Evolutionary conservation across 2,797 vertebrate species (phyloP).

Genomic region (Ptychadena robeensis): DNA sequence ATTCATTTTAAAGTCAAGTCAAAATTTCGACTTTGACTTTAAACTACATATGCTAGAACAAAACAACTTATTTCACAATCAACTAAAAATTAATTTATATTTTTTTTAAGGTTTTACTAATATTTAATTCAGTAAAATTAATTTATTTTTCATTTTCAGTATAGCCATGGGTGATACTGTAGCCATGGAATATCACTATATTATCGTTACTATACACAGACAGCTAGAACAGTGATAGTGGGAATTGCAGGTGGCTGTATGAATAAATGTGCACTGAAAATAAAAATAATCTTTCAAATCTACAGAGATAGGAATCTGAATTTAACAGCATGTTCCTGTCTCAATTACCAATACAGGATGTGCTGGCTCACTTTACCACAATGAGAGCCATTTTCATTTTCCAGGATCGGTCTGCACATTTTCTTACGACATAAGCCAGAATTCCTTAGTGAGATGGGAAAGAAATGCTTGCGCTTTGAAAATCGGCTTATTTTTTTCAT

Average conservation of each 20-base stretch:
- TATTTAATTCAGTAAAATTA: too few species aligned
- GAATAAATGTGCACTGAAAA: background rate
- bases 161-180: too few species aligned
- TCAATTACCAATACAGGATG: conserved; percentile 46
- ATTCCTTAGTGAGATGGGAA: conserved; percentile 25
- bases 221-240: background rate
- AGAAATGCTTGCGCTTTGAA: conserved; percentile 9
- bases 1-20: too few species aligned
- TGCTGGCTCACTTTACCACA: conserved; percentile 29
- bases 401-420: conserved; percentile 48
- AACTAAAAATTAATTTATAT: too few species aligned
- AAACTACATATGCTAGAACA: too few species aligned
- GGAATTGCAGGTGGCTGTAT: background rate
- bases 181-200: too few species aligned
- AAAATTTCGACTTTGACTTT: too few species aligned
- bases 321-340: conserved; percentile 46
- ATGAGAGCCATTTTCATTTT: conserved; percentile 47
- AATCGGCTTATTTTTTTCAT: conserved; percentile 19
- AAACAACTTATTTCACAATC: too few species aligned
- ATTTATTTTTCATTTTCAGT: too few species aligned
- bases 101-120: too few species aligned
- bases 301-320: conserved; percentile 26
- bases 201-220: too few species aligned
- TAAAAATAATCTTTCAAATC: conserved; percentile 14
- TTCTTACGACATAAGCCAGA: conserved; percentile 25